Evolutionary conservation across 2,113 vertebrate genomes (phyloP), one percentile per base, ranked within the genome.

Genomic region (Chauna torquata): DNA sequence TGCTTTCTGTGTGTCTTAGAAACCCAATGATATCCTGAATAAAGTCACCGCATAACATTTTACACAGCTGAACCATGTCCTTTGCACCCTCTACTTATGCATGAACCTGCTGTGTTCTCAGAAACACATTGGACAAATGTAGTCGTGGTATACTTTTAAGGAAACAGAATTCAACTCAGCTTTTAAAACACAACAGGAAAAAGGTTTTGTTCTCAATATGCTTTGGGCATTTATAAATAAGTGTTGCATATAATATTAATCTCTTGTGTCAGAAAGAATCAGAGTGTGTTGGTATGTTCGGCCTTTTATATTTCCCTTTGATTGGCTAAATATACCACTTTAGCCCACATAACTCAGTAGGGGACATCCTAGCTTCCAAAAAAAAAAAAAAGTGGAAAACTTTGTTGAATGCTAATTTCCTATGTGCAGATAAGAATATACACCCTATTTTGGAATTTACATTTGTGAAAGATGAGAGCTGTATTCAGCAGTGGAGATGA

Each of bases 401-500:
- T 76, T 12, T 42, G 20, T 36, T 88, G n/a, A 50, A 77, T 23
- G 18, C 28, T 79, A 40, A 91, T 68, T 94, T 92, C 47, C 32
- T 14, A 17, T n/a, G 49, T 61, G 38, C 11, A 91, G 52, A 34
- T 72, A 52, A 82, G 69, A 90, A 74, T 1, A 3, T 38, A 66
- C 36, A 86, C 62, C 32, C 69, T 94, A 90, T 89, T 85, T 72
- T 96, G 78, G 94, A 93, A 81, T 89, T 89, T 72, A 70, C 13
- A 65, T 82, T 89, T 54, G 2, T 91, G 72, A 88, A 62, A 81
- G 38, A 86, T 72, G 82, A 81, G 86, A 85, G 36, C 54, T 17
- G 52, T 69, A 50, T 88, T 97, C 30, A 81, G 68, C 72, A 84
- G 42, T 22, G 59, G 25, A 88, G 58, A 58, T 62, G 68, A 77